A percentile compares a stretch with the other conserved stretches of the same genome.
phyloP scores from a whole-genome alignment of 2,888 invertebrate species.

The Aricia artaxerxes region DNA sequence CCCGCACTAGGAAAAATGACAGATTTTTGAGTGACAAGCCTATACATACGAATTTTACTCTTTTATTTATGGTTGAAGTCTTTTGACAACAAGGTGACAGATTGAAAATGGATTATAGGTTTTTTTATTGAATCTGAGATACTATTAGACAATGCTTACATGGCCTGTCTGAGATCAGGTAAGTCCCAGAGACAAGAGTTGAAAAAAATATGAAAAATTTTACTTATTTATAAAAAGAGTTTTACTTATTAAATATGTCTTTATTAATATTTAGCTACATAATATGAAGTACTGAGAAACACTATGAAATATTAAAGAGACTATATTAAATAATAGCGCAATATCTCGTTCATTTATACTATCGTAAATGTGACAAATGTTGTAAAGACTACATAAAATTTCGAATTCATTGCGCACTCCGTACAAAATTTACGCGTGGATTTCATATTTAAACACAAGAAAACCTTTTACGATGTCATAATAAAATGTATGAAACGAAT shows the following conservation, averaged over 20 bases:
- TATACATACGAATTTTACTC: too few relatives aligned
- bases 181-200: too few relatives aligned
- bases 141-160: too few relatives aligned
- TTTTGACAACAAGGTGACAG: too few relatives aligned
- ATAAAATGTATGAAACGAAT: background rate
- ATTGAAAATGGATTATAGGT: too few relatives aligned
- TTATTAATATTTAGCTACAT: background rate
- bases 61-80: too few relatives aligned
- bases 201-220: too few relatives aligned
- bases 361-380: conserved; percentile 7
- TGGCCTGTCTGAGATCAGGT: too few relatives aligned
- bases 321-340: background rate
- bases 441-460: background rate
- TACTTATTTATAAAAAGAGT: background rate
- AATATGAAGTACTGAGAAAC: background rate
- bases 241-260: background rate
- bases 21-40: too few relatives aligned
- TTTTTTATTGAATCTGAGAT: too few relatives aligned
- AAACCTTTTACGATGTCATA: conserved; percentile 6
- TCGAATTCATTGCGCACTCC: conserved; percentile 1
- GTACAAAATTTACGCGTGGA: conserved; percentile 9
- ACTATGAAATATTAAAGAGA: background rate
- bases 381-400: conserved; percentile 4
- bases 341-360: background rate
- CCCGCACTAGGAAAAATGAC: too few relatives aligned